phyloP scores from a whole-genome alignment of 2,888 invertebrate species.

The Ophraella communa region DNA sequence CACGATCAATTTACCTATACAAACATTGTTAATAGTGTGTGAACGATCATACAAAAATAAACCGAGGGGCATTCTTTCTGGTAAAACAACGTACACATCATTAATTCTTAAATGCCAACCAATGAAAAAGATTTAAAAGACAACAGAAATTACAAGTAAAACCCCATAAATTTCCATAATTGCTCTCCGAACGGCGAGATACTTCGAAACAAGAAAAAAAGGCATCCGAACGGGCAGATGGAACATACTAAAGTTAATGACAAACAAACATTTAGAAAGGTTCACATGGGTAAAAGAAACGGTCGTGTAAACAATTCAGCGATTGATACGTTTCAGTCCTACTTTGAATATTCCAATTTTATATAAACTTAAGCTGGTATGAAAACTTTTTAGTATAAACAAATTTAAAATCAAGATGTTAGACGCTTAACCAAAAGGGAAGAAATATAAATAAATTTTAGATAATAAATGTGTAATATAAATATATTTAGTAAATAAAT shows the following conservation, averaged over 20 bases:
- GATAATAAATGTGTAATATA: too few relatives aligned
- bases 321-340: conserved; percentile 7
- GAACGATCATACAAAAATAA: conserved; percentile 6
- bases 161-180: conserved; percentile 15
- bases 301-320: conserved; percentile 10
- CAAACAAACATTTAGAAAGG: conserved; percentile 14
- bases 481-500: too few relatives aligned
- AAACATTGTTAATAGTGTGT: background rate
- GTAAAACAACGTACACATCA: background rate
- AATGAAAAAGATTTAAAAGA: conserved; percentile 7
- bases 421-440: too few relatives aligned
- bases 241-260: background rate
- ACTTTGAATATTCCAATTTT: background rate
- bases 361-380: background rate
- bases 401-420: conserved; percentile 10
- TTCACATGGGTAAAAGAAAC: conserved; percentile 18
- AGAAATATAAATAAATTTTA: too few relatives aligned
- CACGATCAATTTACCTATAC: background rate
- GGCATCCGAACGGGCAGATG: conserved; percentile 1
- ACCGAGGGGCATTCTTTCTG: background rate
- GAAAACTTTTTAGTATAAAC: conserved; percentile 5
- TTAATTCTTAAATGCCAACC: conserved; percentile 1
- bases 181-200: conserved; percentile 4
- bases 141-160: conserved; percentile 4
- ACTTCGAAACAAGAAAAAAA: background rate